Evolutionary conservation across 2,113 vertebrate genomes (phyloP), one percentile per base, ranked within the genome.

Genomic region (Sturnus vulgaris): DNA sequence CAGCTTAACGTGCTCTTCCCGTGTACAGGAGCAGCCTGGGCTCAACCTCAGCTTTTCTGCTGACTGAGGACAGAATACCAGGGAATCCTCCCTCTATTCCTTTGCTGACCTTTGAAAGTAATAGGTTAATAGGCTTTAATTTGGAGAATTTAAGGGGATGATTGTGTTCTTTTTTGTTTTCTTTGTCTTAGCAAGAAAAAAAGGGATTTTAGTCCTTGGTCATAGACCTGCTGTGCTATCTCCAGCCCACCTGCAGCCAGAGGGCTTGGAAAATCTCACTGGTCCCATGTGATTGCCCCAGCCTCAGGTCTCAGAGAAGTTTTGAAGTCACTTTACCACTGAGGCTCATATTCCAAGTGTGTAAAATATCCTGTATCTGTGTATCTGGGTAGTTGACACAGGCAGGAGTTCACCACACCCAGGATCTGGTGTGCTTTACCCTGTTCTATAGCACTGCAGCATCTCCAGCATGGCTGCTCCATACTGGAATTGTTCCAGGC

Each of bases 61-160:
- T 76, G 42, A 16, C 75, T 85, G 59, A 46, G 40, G 59, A 40
- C 78, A 76, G 82, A 88, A 37, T 39, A 47, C 63, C 60, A 56
- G 55, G 5, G 79, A 93, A 73, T 75, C 75, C 75, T 93, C 61
- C 47, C 50, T 65, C 42, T 47, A 44, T 55, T 59, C 27, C n/a
- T 59, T 39, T 59, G 60, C 30, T 86, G 79, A 78, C 79, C 85
- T 94, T 73, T 78, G 68, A 71, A 95, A 90, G 76, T 52, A 86
- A 44, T 33, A 61, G 75, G 55, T 78, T 93, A 93, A 94, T 86
- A 83, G 86, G 82, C 44, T 92, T 96, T 93, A 63, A 86, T 91
- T 71, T 93, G 80, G 68, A 84, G 86, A 93, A 81, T 92, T 88
- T 60, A 75, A 78, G 80, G 40, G 75, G 33, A 47, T 92, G 60